Evolutionary conservation across 2,888 invertebrate species (phyloP), one percentile per base, ranked within the genome.

Genomic region (Cryptocephalus primarius): DNA sequence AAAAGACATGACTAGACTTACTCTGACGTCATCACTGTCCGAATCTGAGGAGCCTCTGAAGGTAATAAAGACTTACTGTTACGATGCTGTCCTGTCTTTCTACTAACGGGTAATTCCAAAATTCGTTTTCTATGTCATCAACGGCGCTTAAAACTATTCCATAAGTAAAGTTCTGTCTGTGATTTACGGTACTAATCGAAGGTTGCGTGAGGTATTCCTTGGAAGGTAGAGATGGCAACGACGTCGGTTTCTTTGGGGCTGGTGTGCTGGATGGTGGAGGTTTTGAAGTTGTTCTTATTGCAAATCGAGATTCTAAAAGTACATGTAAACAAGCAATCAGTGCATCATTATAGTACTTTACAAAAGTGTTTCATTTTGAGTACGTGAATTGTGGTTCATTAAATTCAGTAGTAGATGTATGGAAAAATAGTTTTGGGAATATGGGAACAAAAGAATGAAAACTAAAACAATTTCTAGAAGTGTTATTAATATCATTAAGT

Each of bases 41-140:
- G 12, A 36, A 43, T 43, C 36, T 53, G 46, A 53, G 49, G 44
- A 59, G 53, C 49, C 56, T 54, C 53, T 62, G 60, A 48, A 68
- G 45, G 54, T 66, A 55, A 54, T 62, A 59, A 55, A 69, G 57
- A 45, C 64, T 64, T 50, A 54, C 46, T 42, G 56, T 53, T 45
- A 68, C 43, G 50, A 65, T 55, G 46, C 62, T 62, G 14, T 50
- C 54, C 52, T 64, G 54, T 45, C 55, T 46, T 44, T 53, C 43
- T 42, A 51, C 39, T 34, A 54, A 33, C 38, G 53, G 49, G 48
- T 55, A 50, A 49, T 45, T 52, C 55, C 62, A 64, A 50, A 66
- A 63, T 41, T 66, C 60, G 38, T 60, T 48, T 48, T 63, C 59
- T 39, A 67, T 51, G 33, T 62, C 60, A 53, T 56, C 52, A 12